Evolutionary conservation across 2,113 vertebrate genomes (phyloP), one percentile per base, ranked within the genome.

Genomic region (Falcunculus frontatus): DNA sequence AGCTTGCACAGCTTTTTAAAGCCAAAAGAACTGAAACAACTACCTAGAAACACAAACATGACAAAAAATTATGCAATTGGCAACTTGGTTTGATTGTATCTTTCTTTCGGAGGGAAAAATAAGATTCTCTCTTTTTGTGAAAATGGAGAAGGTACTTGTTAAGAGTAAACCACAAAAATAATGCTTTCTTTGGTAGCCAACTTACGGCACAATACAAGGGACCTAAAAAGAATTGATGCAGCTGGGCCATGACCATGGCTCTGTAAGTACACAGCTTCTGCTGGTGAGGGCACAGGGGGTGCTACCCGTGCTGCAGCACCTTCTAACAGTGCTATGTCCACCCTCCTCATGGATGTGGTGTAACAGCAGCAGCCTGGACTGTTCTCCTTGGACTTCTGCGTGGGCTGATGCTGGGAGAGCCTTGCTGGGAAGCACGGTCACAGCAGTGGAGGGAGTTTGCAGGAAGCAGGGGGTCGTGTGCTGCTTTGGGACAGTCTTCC

Each of bases 341-440:
- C 12, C 18, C 7, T 39, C 15, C 4, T 3, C 35, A 1, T 11
- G 60, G 39, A 19, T 0, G 0, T 7, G 27, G 17, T 55, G 21
- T 32, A 37, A 37, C 0, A 3, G 53, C 37, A 85, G 88, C 46
- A 21, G 16, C 3, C 21, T 37, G 68, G 33, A 46, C 17, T 0
- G 0, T 63, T 77, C 42, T 70, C 26, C 20, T 3, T 0, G 6
- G 35, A 4, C 21, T 65, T 60, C 16, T 56, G 20, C 7, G 2
- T 0, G 0, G 29, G 27, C 8, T 29, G 23, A 12, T 59, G 11
- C 49, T 41, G 32, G 49, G 47, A 47, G 35, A 41, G 25, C 37
- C 27, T 68, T 1, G 1, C 52, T 44, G 56, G 46, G 44, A 64
- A 41, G 41, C 3, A 1, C 1, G 0, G 17, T 37, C 37, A 39